Conservation (phyloP, 2,113 vertebrate genomes). For the Eira barbara region DNA sequence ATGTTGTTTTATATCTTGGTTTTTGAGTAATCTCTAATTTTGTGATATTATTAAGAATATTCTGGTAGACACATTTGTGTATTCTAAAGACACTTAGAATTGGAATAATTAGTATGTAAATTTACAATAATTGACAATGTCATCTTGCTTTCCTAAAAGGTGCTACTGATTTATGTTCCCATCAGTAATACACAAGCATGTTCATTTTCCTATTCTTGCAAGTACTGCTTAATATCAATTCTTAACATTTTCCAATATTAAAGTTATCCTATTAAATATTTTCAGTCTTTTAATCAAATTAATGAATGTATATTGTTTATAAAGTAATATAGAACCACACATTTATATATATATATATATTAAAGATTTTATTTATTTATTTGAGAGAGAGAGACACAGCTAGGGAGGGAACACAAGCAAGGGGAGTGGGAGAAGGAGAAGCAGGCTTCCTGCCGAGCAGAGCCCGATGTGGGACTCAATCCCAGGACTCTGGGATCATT, state of each 20-base stretch:
- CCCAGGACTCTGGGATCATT: too few relatives aligned
- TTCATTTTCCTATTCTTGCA: neutral
- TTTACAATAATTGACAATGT: neutral
- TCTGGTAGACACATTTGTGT: neutral
- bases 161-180: neutral
- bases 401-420: too few relatives aligned
- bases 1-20: neutral
- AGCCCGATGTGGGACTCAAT: too few relatives aligned
- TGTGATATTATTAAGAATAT: neutral
- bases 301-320: neutral
- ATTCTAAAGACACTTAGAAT: neutral
- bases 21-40: neutral
- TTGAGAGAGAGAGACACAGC: too few relatives aligned
- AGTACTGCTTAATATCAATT: neutral
- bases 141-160: neutral
- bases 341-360: neutral
- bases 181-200: neutral
- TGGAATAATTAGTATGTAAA: neutral
- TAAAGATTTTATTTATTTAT: neutral
- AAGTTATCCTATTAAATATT: neutral
- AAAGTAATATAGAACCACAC: neutral
- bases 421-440: too few relatives aligned
- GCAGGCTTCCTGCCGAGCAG: too few relatives aligned
- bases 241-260: neutral
- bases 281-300: neutral